A percentile compares a stretch with the other conserved stretches of the same genome.
Evolutionary conservation across 2,797 vertebrate species (phyloP).

Genomic region (Melanotaenia pygmaea): DNA sequence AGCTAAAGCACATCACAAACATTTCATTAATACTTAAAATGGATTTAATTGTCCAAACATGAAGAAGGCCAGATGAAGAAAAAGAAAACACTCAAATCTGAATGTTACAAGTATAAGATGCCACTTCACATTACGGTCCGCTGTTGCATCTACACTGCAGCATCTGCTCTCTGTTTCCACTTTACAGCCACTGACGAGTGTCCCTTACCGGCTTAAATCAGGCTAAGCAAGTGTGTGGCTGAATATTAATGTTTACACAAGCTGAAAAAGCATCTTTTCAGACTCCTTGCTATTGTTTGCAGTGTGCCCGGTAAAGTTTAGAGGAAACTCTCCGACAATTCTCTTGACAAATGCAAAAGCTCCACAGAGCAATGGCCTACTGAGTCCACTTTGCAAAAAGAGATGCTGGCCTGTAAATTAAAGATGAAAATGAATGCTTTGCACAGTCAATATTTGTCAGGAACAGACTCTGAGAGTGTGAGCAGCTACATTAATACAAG

Average conservation of each 20-base stretch:
- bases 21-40: neutral
- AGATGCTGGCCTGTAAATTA: constrained; percentile 12
- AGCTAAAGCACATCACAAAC: neutral
- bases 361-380: constrained; percentile 50
- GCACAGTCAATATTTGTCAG: constrained; percentile 48
- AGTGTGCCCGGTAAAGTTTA: constrained; percentile 35
- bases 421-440: constrained; percentile 47
- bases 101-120: neutral
- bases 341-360: constrained; percentile 36
- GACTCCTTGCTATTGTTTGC: constrained; percentile 24
- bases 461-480: constrained; percentile 8
- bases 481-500: constrained; percentile 28
- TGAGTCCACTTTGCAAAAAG: constrained; percentile 30
- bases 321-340: constrained; percentile 46
- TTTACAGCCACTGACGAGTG: neutral
- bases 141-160: constrained; percentile 2
- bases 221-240: neutral
- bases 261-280: constrained; percentile 19
- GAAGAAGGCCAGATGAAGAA: neutral
- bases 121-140: too few relatives aligned
- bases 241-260: constrained; percentile 12
- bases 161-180: neutral
- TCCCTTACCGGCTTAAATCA: constrained; percentile 11
- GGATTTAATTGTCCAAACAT: neutral
- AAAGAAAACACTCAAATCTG: neutral